Conservation (phyloP, 1,140 invertebrate species). For the Lethocerus indicus region DNA sequence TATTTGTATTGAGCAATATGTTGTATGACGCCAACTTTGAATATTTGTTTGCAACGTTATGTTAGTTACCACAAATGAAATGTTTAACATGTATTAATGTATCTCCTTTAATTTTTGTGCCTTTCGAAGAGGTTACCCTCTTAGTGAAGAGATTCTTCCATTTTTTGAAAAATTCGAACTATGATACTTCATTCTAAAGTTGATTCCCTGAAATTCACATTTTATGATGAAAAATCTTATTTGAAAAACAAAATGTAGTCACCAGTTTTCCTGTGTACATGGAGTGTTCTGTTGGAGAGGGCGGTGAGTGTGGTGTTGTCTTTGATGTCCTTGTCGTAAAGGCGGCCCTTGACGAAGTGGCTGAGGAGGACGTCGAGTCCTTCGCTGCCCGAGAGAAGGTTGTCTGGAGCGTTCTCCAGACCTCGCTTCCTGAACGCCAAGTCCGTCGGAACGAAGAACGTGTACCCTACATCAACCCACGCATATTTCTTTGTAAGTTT, state of each 20-base stretch:
- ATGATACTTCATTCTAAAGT: background rate
- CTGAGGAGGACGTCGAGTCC: constrained; percentile 36
- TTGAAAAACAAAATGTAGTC: too few species aligned
- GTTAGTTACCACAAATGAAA: too few species aligned
- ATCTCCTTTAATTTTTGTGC: too few species aligned
- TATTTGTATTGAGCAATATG: too few species aligned
- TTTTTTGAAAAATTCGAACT: background rate
- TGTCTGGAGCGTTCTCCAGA: constrained; percentile 34
- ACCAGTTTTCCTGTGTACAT: constrained; percentile 29
- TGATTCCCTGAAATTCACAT: too few species aligned
- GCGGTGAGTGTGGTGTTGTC: constrained; percentile 31
- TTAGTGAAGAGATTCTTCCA: too few species aligned
- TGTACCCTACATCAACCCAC: constrained; percentile 36
- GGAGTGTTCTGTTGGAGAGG: constrained; percentile 33
- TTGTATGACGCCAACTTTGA: too few species aligned
- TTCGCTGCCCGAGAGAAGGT: constrained; percentile 31
- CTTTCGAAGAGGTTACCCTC: too few species aligned
- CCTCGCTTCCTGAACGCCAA: constrained; percentile 35
- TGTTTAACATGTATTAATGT: too few species aligned
- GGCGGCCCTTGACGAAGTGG: constrained; percentile 38
- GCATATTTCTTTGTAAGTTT: too few species aligned
- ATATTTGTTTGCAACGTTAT: too few species aligned
- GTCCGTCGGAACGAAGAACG: constrained; percentile 41
- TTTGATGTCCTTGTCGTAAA: constrained; percentile 36
- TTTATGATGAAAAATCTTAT: too few species aligned